Base-by-base conservation (phyloP, 2,113 vertebrate species). In the Odocoileus virginianus region DNA sequence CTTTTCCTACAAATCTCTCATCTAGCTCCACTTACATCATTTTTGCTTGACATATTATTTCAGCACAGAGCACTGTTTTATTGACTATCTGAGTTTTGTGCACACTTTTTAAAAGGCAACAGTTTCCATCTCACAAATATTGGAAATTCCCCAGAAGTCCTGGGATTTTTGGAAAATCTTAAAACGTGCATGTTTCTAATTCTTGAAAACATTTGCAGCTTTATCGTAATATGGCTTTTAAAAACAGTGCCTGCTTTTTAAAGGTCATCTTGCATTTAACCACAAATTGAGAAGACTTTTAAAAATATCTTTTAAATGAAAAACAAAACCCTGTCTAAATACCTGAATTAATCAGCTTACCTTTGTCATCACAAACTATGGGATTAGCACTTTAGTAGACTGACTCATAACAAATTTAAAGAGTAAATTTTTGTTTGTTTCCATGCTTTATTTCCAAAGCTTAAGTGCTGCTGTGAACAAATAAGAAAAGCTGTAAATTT, bases 111-210 rank as follows among this genome's bases (percentile, higher is more conserved):
- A 87, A 95, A 55, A 96, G 28, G 78, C 43, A 82, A 64, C 47
- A 78, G 21, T 87, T 88, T 92, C 88, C 61, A 16, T 84, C 25
- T 52, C 82, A 54, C 2, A 45, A 91, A 58, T 91, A 45, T 52
- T 93, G 97, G 97, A 98, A 98, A 97, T 95, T 96, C 97, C 94
- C 94, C 95, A 98, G 84, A 97, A 98, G 79, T 91, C 74, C 96
- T 89, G 71, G 86, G 67, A 71, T 52, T 94, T 89, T 92, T 58
- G 45, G 43, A 86, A 96, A 97, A 87, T 67, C 67, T 84, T 96
- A 93, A 84, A 87, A 83, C 33, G 27, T 78, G 79, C 36, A 13
- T 95, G 36, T 67, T 97, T 97, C 43, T 92, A 89, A 93, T 82
- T 96, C 89, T 91, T 97, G 64, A 94, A 95, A 97, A 47, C 28